Conservation (phyloP, 2,888 invertebrate species). For the Epiblema foenella region DNA sequence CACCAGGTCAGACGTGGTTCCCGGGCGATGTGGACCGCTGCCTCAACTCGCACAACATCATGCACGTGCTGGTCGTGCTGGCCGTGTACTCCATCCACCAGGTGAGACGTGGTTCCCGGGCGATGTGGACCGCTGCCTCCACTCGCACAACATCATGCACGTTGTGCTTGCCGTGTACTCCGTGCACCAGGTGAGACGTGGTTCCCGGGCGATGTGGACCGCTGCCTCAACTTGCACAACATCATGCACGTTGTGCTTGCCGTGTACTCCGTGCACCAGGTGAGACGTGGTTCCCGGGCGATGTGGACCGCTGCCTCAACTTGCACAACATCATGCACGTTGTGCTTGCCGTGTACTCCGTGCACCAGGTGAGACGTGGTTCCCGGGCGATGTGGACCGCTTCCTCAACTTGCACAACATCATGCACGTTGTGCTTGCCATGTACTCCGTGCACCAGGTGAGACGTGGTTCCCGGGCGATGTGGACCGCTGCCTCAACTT, state of each 20-base stretch:
- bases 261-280: neutral
- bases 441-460: constrained; percentile 1
- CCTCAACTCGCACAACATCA: constrained; percentile 84
- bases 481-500: constrained; percentile 93
- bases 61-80: neutral
- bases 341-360: neutral
- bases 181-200: neutral
- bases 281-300: neutral
- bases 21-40: too few relatives aligned
- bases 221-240: constrained; percentile 72
- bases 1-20: constrained; percentile 84
- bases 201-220: too few relatives aligned
- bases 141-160: constrained; percentile 85
- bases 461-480: constrained; percentile 62
- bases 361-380: neutral
- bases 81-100: constrained; percentile 51
- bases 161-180: neutral
- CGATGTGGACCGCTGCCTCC: neutral
- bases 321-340: constrained; percentile 85
- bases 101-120: constrained; percentile 62
- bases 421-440: neutral
- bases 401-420: constrained; percentile 88
- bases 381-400: constrained; percentile 82
- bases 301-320: neutral
- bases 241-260: constrained; percentile 70